A percentile compares a stretch with the other conserved stretches of the same genome.
These are phyloP conservation scores for Setipinna tenuifilis DNA, from an alignment of 2,797 vertebrate species.

Conservation along the genomic window DNA sequence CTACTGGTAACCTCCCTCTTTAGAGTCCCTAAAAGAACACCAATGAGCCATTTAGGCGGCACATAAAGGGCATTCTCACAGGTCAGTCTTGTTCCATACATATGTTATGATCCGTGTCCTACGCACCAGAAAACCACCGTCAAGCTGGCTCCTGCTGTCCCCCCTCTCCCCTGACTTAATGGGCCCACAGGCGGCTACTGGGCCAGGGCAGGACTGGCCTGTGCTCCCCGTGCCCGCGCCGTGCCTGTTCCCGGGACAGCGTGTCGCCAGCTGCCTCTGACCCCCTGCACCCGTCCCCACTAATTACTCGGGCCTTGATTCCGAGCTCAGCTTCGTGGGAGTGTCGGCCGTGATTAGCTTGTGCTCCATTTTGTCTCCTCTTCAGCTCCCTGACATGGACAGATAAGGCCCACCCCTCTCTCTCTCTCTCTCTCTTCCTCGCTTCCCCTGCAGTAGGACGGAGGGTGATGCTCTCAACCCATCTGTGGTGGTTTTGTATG, in stretches of 20 bases:
- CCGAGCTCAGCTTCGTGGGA: conserved; percentile 14
- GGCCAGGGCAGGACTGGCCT: conserved; percentile 34
- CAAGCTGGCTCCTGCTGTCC: neutral
- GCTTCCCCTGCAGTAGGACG: neutral
- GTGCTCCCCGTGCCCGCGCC: conserved; percentile 14
- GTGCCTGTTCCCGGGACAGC: conserved; percentile 38
- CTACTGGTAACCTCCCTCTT: conserved; percentile 28
- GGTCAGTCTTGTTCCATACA: conserved; percentile 46
- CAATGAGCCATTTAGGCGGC: conserved; percentile 33
- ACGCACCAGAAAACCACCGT: neutral
- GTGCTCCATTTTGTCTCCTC: neutral
- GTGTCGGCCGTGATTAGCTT: conserved; percentile 19
- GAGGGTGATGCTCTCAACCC: neutral
- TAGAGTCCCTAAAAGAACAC: conserved; percentile 47
- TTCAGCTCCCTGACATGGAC: conserved; percentile 1
- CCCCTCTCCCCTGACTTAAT: neutral
- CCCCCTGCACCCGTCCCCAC: conserved; percentile 36
- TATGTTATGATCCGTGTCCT: conserved; percentile 32
- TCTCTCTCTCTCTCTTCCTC: neutral
- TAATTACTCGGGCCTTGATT: conserved; percentile 53
- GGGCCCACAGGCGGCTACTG: neutral
- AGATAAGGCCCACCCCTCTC: neutral
- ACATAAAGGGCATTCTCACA: conserved; percentile 38
- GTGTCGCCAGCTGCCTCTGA: conserved; percentile 39
- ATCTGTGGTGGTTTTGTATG: conserved; percentile 39